Evolutionary conservation across 2,888 invertebrate species (phyloP).

Genomic region (Caenorhabditis drosophilae): DNA sequence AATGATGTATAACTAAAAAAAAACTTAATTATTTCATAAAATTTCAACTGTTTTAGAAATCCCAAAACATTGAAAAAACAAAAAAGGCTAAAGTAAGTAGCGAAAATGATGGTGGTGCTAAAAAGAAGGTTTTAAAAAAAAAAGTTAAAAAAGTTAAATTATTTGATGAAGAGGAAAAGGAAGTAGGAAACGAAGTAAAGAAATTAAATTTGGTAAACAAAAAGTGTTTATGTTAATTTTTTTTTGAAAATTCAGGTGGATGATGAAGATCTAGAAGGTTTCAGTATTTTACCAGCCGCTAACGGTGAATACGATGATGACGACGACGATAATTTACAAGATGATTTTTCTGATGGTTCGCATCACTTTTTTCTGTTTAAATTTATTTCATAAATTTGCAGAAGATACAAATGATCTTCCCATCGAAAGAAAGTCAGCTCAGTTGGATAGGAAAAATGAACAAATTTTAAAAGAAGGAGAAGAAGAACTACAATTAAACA

Average conservation of each 20-base stretch:
- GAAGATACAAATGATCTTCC: slow-evolving; percentile 42
- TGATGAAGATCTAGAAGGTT: slow-evolving; percentile 14
- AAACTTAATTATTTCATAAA: background rate
- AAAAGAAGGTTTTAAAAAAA: slow-evolving; percentile 10
- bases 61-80: background rate
- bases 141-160: slow-evolving; percentile 27
- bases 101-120: slow-evolving; percentile 1
- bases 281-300: slow-evolving; percentile 19
- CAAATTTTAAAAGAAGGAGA: slow-evolving; percentile 49
- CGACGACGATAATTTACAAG: slow-evolving; percentile 29
- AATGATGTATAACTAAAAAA: background rate
- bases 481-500: slow-evolving; percentile 63
- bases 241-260: slow-evolving; percentile 18
- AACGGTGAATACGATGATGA: slow-evolving; percentile 17
- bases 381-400: slow-evolving; percentile 9
- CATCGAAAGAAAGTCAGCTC: slow-evolving; percentile 52
- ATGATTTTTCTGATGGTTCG: slow-evolving; percentile 31
- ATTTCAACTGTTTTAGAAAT: background rate
- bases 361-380: background rate
- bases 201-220: slow-evolving; percentile 4
- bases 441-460: slow-evolving; percentile 38
- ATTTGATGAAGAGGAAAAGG: slow-evolving; percentile 7
- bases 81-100: slow-evolving; percentile 11
- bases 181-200: slow-evolving; percentile 7
- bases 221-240: slow-evolving; percentile 1